These are phyloP conservation scores for Oopsacas minuta DNA, from an alignment of 37 sponge, comb jelly and placozoan species.

Conservation along the genomic window DNA sequence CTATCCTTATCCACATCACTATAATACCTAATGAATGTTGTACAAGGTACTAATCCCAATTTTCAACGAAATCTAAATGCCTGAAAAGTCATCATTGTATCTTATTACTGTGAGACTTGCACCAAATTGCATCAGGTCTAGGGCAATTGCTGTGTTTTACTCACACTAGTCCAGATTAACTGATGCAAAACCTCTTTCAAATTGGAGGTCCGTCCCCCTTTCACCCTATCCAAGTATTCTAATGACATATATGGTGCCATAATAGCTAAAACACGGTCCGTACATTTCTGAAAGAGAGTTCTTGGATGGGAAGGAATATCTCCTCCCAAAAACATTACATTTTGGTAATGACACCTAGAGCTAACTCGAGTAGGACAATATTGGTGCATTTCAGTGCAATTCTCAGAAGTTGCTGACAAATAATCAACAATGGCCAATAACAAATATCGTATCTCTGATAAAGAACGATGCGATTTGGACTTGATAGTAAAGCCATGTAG, in stretches of 20 bases:
- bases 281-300: neutral
- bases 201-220: neutral
- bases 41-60: neutral
- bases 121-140: neutral
- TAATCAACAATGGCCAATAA: neutral
- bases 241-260: neutral
- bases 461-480: neutral
- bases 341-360: neutral
- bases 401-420: neutral
- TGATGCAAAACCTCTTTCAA: neutral
- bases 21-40: neutral
- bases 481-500: neutral
- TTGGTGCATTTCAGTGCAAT: neutral
- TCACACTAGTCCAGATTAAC: neutral
- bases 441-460: neutral
- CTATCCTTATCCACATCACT: neutral
- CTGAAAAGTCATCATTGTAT: neutral
- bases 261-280: neutral
- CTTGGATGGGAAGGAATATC: neutral
- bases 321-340: neutral
- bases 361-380: neutral
- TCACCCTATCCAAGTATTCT: neutral
- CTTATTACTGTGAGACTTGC: neutral
- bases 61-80: neutral
- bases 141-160: neutral